phyloP scores from a whole-genome alignment of 2,797 vertebrate species.

The Dryobates pubescens region DNA sequence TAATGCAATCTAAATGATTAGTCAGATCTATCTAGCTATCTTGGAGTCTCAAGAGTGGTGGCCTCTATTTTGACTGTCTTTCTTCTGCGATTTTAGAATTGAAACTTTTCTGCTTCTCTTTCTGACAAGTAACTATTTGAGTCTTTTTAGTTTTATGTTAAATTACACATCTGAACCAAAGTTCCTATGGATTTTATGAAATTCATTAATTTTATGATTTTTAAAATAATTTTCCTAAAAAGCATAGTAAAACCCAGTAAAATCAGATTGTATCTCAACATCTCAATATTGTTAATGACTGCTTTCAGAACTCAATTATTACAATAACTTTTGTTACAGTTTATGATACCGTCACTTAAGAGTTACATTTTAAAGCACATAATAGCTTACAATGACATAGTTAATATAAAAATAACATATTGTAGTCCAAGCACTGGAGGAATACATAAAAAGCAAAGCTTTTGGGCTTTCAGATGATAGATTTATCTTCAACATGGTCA shows the following conservation, averaged over 20 bases:
- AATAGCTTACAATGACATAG: not conserved
- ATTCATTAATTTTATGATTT: constrained; percentile 23
- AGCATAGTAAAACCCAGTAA: not conserved
- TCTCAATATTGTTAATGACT: not conserved
- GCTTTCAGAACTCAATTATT: not conserved
- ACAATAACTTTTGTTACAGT: not conserved
- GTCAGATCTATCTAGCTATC: constrained; percentile 16
- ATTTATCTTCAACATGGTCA: not conserved
- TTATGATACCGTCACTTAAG: not conserved
- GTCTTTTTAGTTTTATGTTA: not conserved
- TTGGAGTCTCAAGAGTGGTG: constrained; percentile 29
- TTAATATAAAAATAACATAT: not conserved
- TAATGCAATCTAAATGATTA: constrained; percentile 63
- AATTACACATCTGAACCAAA: constrained; percentile 26
- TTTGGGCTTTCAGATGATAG: not conserved
- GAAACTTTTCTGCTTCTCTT: not conserved
- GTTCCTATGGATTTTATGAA: constrained; percentile 3
- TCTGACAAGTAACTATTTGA: not conserved
- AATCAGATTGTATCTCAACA: not conserved
- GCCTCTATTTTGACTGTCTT: constrained; percentile 41
- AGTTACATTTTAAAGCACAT: not conserved
- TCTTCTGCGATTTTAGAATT: not conserved
- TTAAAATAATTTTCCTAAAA: constrained; percentile 26
- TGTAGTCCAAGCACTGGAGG: not conserved
- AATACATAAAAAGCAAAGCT: not conserved